Evolutionary conservation across 2,888 invertebrate genomes (phyloP).

Genomic region (Drosophila parthenogenetica): DNA sequence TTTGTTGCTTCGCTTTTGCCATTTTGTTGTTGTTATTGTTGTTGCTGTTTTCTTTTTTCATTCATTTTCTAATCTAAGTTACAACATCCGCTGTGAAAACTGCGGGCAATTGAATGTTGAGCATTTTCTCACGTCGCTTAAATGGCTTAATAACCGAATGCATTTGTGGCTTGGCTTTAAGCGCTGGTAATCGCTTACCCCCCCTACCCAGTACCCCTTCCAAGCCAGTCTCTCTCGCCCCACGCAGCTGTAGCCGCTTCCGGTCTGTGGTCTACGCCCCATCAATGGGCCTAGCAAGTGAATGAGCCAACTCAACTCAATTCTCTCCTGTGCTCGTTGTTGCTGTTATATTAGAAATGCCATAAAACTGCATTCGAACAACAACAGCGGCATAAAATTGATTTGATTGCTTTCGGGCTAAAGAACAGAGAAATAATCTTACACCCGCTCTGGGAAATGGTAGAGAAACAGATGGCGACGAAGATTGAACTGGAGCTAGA

Average conservation of each 20-base stretch:
- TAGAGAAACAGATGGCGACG: slow-evolving; percentile 17
- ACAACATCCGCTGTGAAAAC: slow-evolving; percentile 59
- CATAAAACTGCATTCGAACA: slow-evolving; percentile 65
- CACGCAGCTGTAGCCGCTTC: slow-evolving; percentile 66
- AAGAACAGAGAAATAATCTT: slow-evolving; percentile 15
- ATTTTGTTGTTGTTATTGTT: slow-evolving; percentile 10
- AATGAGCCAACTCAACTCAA: slow-evolving; percentile 48
- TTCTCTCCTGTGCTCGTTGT: slow-evolving; percentile 34
- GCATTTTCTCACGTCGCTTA: slow-evolving; percentile 78
- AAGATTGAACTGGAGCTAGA: slow-evolving; percentile 14
- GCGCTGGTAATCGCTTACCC: slow-evolving; percentile 60
- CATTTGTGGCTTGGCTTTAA: slow-evolving; percentile 77
- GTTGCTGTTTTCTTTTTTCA: background rate
- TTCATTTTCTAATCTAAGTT: slow-evolving; percentile 47
- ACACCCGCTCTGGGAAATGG: slow-evolving; percentile 52
- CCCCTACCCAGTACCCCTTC: background rate
- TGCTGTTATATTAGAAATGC: slow-evolving; percentile 69
- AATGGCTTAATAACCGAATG: slow-evolving; percentile 79
- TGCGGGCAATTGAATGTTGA: slow-evolving; percentile 58
- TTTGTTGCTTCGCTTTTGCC: slow-evolving; percentile 18
- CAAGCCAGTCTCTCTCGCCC: slow-evolving; percentile 34
- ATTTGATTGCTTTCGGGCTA: slow-evolving; percentile 68
- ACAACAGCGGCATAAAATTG: slow-evolving; percentile 70
- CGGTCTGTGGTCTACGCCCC: slow-evolving; percentile 73
- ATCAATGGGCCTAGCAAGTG: slow-evolving; percentile 57